A percentile compares a stretch with the other conserved stretches of the same genome.
These are phyloP conservation scores for Opisthograptis luteolata DNA, from an alignment of 2,888 invertebrate species.

Conservation along the genomic window DNA sequence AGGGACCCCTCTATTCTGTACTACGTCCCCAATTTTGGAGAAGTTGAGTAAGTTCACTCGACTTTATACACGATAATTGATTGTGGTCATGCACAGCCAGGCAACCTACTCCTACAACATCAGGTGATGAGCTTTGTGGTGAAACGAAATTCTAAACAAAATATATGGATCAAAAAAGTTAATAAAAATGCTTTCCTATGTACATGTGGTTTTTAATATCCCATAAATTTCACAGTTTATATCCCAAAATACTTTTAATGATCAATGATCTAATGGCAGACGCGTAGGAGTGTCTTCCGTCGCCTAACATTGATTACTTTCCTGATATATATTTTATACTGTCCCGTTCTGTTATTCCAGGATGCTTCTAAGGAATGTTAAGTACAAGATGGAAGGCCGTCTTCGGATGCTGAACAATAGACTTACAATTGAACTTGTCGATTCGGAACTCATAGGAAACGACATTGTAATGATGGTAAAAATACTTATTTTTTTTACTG, in stretches of 20 bases:
- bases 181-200: background rate
- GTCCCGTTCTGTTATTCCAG: constrained; percentile 42
- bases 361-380: constrained; percentile 58
- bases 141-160: no score
- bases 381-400: constrained; percentile 61
- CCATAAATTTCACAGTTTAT: background rate
- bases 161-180: background rate
- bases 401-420: constrained; percentile 57
- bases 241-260: background rate
- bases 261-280: background rate
- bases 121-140: no score
- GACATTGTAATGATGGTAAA: constrained; percentile 59
- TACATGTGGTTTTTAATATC: background rate
- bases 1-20: constrained; percentile 45
- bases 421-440: constrained; percentile 54
- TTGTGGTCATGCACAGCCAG: no score
- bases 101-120: no score
- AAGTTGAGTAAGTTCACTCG: constrained; percentile 56
- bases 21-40: constrained; percentile 61
- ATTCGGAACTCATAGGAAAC: constrained; percentile 49
- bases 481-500: background rate
- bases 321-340: background rate
- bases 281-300: background rate
- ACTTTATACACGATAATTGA: no score
- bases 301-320: no score